Conservation (phyloP, 2,888 invertebrate genomes). For the Sesamia inferens region DNA sequence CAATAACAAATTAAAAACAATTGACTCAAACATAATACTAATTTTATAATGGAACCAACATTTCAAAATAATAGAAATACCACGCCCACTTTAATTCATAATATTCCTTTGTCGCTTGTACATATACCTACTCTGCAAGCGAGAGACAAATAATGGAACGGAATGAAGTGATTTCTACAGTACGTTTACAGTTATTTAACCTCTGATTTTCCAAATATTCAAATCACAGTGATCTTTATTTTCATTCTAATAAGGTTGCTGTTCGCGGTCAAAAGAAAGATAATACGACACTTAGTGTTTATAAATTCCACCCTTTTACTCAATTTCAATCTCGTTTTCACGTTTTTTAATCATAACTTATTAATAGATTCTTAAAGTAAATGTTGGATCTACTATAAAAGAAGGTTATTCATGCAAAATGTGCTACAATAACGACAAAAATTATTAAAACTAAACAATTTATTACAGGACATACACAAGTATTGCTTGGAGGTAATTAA, state of each 20-base stretch:
- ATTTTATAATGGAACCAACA: conserved; percentile 39
- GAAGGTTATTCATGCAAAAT: conserved; percentile 4
- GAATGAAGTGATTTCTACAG: not conserved
- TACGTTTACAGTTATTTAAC: too few species aligned
- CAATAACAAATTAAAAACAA: conserved; percentile 74
- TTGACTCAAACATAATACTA: conserved; percentile 70
- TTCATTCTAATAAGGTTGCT: too few species aligned
- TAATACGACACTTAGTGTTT: not conserved
- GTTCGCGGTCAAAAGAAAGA: not conserved
- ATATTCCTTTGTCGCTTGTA: not conserved
- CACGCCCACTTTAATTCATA: not conserved
- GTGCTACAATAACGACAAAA: conserved; percentile 16
- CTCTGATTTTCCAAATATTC: too few species aligned
- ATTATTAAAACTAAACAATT: conserved; percentile 6
- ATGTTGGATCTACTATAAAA: conserved; percentile 18
- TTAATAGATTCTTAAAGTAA: not conserved
- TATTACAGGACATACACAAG: conserved; percentile 32
- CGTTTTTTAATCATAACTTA: not conserved
- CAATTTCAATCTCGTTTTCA: not conserved
- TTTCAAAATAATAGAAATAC: not conserved
- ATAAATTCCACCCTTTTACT: too few species aligned
- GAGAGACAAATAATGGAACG: not conserved
- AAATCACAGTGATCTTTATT: too few species aligned
- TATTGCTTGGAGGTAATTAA: not conserved
- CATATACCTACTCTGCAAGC: not conserved